These are phyloP conservation scores for Hybognathus amarus DNA, from an alignment of 2,797 vertebrate genomes.

Conservation along the genomic window DNA sequence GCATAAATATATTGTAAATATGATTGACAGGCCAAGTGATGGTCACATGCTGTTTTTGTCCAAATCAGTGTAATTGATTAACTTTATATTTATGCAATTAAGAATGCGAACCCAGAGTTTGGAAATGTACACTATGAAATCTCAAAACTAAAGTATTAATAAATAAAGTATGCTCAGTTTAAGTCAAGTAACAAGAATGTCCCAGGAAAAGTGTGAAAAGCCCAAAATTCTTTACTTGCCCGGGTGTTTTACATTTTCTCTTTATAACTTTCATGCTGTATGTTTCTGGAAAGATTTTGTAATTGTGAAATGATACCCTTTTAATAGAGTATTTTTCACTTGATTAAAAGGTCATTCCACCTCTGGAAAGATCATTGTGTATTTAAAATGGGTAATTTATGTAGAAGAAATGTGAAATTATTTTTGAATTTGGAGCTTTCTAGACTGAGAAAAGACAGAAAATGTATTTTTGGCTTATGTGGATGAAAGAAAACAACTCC, in stretches of 20 bases:
- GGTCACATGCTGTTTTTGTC: not conserved
- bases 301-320: not conserved
- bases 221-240: not conserved
- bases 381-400: too few species aligned
- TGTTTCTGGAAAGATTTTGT: not conserved
- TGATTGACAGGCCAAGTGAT: not conserved
- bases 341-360: not conserved
- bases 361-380: too few species aligned
- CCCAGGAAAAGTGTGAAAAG: not conserved
- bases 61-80: not conserved
- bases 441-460: too few species aligned
- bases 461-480: too few species aligned
- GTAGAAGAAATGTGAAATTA: too few species aligned
- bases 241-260: not conserved
- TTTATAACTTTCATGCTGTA: not conserved
- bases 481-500: too few species aligned
- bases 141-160: not conserved
- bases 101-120: not conserved
- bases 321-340: constrained; percentile 1
- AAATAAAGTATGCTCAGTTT: not conserved
- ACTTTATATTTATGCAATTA: not conserved
- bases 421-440: too few species aligned
- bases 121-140: not conserved
- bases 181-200: not conserved
- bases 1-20: not conserved